Evolutionary conservation across 2,113 vertebrate genomes (phyloP).

Genomic region (Albula glossodonta): DNA sequence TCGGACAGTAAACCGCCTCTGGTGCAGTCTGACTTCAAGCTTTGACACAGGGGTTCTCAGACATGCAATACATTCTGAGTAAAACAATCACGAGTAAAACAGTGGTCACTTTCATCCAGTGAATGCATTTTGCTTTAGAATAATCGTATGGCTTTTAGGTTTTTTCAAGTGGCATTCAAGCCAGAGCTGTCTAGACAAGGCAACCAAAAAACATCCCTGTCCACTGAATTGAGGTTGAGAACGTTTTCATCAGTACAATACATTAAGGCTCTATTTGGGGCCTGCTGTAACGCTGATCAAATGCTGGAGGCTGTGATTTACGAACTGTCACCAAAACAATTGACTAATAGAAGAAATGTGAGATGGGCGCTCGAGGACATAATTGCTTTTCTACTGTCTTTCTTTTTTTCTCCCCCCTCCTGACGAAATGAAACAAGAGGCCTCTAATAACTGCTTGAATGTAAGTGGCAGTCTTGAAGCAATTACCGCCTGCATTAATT

Average conservation of each 20-base stretch:
- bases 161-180: not conserved
- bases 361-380: constrained; percentile 13
- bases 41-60: not conserved
- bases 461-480: constrained; percentile 28
- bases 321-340: constrained; percentile 30
- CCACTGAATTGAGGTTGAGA: not conserved
- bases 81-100: not conserved
- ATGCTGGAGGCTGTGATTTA: constrained; percentile 17
- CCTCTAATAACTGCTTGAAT: constrained; percentile 14
- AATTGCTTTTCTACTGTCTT: constrained; percentile 26
- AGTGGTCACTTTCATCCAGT: not conserved
- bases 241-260: not conserved
- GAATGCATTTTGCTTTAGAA: not conserved
- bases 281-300: not conserved
- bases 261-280: not conserved
- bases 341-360: constrained; percentile 18
- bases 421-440: not conserved
- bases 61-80: not conserved
- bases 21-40: not conserved
- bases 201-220: not conserved
- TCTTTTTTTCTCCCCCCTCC: not conserved
- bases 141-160: not conserved
- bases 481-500: constrained; percentile 44
- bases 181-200: constrained; percentile 9
- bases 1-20: not conserved